A percentile compares a stretch with the other conserved stretches of the same genome.
Conservation (phyloP, 2,113 vertebrate species). For the Neotoma lepida region DNA sequence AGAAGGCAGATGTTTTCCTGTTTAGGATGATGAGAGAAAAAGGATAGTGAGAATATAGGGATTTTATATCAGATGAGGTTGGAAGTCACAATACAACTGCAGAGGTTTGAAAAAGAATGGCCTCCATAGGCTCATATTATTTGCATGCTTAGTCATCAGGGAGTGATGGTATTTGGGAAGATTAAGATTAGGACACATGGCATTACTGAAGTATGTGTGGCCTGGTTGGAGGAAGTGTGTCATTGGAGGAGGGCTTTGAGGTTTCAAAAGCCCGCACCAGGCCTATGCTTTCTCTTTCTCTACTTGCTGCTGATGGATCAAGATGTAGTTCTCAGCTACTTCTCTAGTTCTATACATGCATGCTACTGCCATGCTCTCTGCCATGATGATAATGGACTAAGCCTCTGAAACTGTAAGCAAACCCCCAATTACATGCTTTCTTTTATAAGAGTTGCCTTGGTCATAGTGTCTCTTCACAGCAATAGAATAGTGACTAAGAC, state of each 20-base stretch:
- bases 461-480: too few relatives aligned
- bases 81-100: not conserved
- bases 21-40: not conserved
- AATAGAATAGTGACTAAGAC: too few relatives aligned
- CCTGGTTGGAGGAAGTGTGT: not conserved
- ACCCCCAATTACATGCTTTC: too few relatives aligned
- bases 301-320: not conserved
- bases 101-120: not conserved
- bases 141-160: not conserved
- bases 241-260: not conserved
- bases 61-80: not conserved
- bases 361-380: not conserved
- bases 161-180: not conserved
- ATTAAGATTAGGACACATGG: not conserved
- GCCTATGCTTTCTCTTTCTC: not conserved
- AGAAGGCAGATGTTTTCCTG: not conserved
- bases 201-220: not conserved
- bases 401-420: not conserved
- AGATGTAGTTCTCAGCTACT: not conserved
- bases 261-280: not conserved
- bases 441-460: too few relatives aligned
- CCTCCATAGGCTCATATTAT: not conserved
- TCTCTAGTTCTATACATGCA: not conserved
- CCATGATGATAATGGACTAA: not conserved
- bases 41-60: not conserved